Percentiles rank a stretch among this genome's conserved stretches.
Conservation (phyloP, 1,140 invertebrate species). For the Penaeus vannamei region DNA sequence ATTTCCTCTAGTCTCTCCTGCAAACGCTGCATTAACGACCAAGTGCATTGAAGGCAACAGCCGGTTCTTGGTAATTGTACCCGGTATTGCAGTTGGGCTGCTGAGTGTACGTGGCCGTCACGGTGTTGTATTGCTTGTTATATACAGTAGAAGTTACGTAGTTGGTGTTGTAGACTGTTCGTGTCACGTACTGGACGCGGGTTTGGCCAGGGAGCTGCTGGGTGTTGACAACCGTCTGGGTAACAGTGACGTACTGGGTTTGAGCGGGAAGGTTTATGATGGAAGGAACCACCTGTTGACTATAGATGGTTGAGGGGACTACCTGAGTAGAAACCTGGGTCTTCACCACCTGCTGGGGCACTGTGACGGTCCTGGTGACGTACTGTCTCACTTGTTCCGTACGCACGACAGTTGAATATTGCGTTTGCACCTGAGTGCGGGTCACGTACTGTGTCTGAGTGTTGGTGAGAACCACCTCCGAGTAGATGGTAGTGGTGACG, state of each 20-base stretch:
- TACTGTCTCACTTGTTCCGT: slow-evolving; percentile 61
- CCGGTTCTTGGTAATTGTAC: slow-evolving; percentile 56
- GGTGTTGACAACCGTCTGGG: slow-evolving; percentile 36
- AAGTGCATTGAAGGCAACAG: slow-evolving; percentile 37
- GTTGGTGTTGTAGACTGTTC: slow-evolving; percentile 48
- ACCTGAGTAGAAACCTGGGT: slow-evolving; percentile 55
- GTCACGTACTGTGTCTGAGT: slow-evolving; percentile 62
- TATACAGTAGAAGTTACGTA: slow-evolving; percentile 58
- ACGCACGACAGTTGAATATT: slow-evolving; percentile 41
- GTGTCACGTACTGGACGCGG: slow-evolving; percentile 48
- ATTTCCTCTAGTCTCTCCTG: no score
- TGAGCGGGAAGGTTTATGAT: slow-evolving; percentile 44
- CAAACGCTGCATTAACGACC: slow-evolving; percentile 18
- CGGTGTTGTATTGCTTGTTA: slow-evolving; percentile 48
- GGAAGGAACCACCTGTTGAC: slow-evolving; percentile 37
- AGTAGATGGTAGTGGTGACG: slow-evolving; percentile 56
- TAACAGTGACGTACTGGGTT: slow-evolving; percentile 52
- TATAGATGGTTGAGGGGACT: slow-evolving; percentile 55
- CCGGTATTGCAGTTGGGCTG: slow-evolving; percentile 51
- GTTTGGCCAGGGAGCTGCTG: slow-evolving; percentile 54
- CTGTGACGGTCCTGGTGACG: slow-evolving; percentile 52
- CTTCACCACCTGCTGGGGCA: slow-evolving; percentile 53
- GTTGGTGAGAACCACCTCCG: slow-evolving; percentile 52
- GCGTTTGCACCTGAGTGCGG: slow-evolving; percentile 54
- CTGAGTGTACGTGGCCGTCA: slow-evolving; percentile 34